phyloP scores from a whole-genome alignment of 2,113 vertebrate genomes.

The Lasiurus cinereus region DNA sequence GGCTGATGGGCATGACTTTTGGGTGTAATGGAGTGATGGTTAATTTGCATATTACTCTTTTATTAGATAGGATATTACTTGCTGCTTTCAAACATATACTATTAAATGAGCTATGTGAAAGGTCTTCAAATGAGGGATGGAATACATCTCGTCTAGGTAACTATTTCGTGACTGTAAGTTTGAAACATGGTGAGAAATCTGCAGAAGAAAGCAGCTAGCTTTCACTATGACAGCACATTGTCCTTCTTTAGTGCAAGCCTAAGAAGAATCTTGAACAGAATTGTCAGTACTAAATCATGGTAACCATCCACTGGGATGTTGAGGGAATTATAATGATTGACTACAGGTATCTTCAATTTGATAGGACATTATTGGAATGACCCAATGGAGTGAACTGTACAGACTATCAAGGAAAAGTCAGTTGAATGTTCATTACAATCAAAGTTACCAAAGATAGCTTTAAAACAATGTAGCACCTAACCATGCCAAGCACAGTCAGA shows the following conservation, averaged over 20 bases:
- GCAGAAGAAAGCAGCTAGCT: not conserved
- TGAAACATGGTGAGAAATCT: not conserved
- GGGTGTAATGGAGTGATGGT: no score
- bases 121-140: not conserved
- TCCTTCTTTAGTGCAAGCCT: not conserved
- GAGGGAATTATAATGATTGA: conserved; percentile 54
- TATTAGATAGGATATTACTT: not conserved
- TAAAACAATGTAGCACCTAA: not conserved
- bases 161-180: not conserved
- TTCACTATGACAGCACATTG: not conserved
- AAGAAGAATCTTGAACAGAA: conserved; percentile 46
- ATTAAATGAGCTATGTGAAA: not conserved
- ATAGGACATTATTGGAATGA: conserved; percentile 12
- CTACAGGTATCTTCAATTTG: conserved; percentile 42
- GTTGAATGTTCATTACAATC: not conserved
- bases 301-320: not conserved
- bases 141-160: not conserved
- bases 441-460: not conserved
- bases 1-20: no score
- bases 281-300: conserved; percentile 44
- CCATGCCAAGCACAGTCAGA: not conserved
- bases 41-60: no score
- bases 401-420: not conserved
- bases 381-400: not conserved
- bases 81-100: not conserved